Conservation (phyloP, 2,113 vertebrate species). For the Propithecus coquereli region DNA sequence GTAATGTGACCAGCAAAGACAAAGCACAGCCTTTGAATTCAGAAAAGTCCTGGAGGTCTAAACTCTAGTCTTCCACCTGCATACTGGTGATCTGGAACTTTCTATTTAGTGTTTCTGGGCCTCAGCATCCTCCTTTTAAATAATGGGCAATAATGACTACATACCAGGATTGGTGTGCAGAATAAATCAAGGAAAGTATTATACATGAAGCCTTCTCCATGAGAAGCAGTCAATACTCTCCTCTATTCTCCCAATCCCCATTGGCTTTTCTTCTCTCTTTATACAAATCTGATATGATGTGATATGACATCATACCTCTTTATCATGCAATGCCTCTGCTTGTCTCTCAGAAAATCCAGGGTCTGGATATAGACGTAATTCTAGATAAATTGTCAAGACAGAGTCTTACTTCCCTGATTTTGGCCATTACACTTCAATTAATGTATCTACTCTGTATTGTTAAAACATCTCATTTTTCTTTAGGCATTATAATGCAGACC, state of each 20-base stretch:
- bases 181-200: not conserved
- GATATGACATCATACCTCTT: not conserved
- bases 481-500: not conserved
- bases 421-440: not conserved
- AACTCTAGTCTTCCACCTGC: not conserved
- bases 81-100: not conserved
- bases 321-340: not conserved
- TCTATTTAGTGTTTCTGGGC: not conserved
- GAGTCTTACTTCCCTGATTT: not conserved
- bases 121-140: not conserved
- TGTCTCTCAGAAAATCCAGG: not conserved
- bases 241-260: not conserved
- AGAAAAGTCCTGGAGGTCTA: not conserved
- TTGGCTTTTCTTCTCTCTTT: not conserved
- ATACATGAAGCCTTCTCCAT: not conserved
- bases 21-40: not conserved
- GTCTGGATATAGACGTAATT: not conserved
- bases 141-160: not conserved
- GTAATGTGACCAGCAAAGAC: not conserved
- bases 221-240: not conserved
- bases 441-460: not conserved
- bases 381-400: not conserved
- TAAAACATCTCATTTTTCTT: constrained; percentile 23
- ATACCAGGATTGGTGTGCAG: not conserved
- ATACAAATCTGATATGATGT: not conserved